Conservation (phyloP, 2,797 vertebrate genomes). For the Lithobates pipiens region DNA sequence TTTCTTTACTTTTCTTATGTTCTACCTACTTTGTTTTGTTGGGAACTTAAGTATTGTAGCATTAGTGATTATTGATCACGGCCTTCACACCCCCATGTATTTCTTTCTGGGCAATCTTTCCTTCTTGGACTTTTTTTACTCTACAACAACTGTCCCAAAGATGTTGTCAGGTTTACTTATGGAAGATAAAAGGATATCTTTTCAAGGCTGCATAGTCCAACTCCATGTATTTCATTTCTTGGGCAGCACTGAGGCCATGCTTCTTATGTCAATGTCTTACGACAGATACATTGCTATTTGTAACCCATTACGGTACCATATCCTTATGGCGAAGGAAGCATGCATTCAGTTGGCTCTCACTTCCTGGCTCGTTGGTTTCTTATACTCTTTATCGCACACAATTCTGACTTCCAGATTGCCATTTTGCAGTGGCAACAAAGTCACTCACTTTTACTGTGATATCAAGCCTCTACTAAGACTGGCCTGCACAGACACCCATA, state of each 20-base stretch:
- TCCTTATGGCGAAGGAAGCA: constrained; percentile 37
- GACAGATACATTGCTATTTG: constrained; percentile 75
- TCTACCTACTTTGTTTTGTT: constrained; percentile 43
- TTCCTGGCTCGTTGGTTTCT: constrained; percentile 23
- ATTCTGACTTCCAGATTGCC: constrained; percentile 39
- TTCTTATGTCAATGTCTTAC: constrained; percentile 74
- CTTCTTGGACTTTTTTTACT: constrained; percentile 49
- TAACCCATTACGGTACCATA: constrained; percentile 67
- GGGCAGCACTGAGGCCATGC: constrained; percentile 66
- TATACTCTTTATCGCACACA: constrained; percentile 47
- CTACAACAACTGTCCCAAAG: constrained; percentile 46
- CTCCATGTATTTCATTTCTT: constrained; percentile 76
- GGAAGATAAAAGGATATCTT: constrained; percentile 40
- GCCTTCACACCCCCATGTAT: constrained; percentile 57
- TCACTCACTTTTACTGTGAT: constrained; percentile 52
- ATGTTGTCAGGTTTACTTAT: constrained; percentile 41
- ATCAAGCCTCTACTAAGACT: constrained; percentile 50
- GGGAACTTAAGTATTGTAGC: constrained; percentile 44
- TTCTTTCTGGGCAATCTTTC: constrained; percentile 46
- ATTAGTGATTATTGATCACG: constrained; percentile 20
- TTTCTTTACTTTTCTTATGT: constrained; percentile 30
- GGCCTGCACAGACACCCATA: constrained; percentile 39
- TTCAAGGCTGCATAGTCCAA: constrained; percentile 72
- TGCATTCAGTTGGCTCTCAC: constrained; percentile 30
- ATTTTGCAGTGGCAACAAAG: constrained; percentile 23